Conservation (phyloP, 2,888 invertebrate genomes). For the Ichneumoninae sp. region DNA sequence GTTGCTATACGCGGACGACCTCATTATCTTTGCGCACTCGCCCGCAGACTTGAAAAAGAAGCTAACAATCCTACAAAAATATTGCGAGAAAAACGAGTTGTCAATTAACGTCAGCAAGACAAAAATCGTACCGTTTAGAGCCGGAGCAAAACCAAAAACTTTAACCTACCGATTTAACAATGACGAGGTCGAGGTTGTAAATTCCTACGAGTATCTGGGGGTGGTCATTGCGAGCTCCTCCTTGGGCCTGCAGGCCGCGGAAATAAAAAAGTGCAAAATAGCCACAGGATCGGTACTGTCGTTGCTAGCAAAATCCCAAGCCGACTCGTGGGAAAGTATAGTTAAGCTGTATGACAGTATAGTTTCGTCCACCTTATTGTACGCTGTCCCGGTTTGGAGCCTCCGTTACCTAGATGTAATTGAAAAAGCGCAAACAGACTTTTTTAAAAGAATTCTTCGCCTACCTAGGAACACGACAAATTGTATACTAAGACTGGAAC, state of each 20-base stretch:
- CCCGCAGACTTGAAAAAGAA: too few relatives aligned
- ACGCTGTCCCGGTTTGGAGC: conserved; percentile 52
- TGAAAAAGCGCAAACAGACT: conserved; percentile 42
- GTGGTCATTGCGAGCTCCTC: too few relatives aligned
- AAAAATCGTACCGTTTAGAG: too few relatives aligned
- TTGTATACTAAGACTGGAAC: conserved; percentile 28
- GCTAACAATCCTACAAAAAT: too few relatives aligned
- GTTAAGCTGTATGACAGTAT: conserved; percentile 34
- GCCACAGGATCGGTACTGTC: conserved; percentile 28
- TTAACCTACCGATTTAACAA: too few relatives aligned
- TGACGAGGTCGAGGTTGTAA: too few relatives aligned
- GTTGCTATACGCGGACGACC: conserved; percentile 47
- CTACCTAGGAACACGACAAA: conserved; percentile 10
- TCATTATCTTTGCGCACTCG: conserved; percentile 41
- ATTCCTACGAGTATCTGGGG: too few relatives aligned
- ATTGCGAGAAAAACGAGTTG: too few relatives aligned
- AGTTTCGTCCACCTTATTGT: conserved; percentile 16
- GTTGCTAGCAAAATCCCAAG: conserved; percentile 15
- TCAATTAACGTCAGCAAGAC: too few relatives aligned
- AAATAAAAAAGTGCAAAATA: background rate
- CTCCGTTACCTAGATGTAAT: conserved; percentile 40
- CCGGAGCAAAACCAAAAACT: too few relatives aligned
- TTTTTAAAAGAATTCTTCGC: conserved; percentile 36
- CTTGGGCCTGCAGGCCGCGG: background rate
- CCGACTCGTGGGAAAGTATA: conserved; percentile 26